Evolutionary conservation across 2,888 invertebrate species (phyloP).

Genomic region (Campoplex capitator): DNA sequence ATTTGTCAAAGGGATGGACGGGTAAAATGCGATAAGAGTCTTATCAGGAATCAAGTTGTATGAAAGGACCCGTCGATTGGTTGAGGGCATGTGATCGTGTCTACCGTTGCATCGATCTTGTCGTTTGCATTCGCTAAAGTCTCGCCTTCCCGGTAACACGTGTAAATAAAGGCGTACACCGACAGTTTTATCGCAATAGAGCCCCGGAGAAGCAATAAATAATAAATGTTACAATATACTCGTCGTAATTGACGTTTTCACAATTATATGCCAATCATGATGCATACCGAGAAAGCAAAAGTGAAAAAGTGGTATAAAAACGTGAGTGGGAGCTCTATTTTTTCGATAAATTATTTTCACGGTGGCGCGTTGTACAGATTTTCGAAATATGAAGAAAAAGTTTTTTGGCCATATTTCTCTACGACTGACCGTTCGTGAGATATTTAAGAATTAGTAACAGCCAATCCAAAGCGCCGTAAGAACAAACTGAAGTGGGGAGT

Average conservation of each 20-base stretch:
- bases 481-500: neutral
- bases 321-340: neutral
- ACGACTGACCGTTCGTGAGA: neutral
- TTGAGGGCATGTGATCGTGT: neutral
- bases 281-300: neutral
- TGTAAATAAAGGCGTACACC: neutral
- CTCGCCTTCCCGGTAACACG: conserved; percentile 11
- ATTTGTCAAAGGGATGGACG: conserved; percentile 13
- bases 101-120: conserved; percentile 5
- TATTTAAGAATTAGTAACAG: neutral
- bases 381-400: neutral
- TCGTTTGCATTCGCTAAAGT: conserved; percentile 31
- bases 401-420: neutral
- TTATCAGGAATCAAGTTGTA: conserved; percentile 22
- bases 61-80: neutral
- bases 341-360: neutral
- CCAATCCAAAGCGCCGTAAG: neutral
- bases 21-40: conserved; percentile 19
- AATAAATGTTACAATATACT: neutral
- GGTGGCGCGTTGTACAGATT: neutral
- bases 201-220: neutral
- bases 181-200: neutral
- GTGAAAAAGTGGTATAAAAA: neutral
- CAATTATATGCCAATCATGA: neutral
- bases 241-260: neutral